phyloP scores from a whole-genome alignment of 2,888 invertebrate genomes.

The Cheilosia soror region DNA sequence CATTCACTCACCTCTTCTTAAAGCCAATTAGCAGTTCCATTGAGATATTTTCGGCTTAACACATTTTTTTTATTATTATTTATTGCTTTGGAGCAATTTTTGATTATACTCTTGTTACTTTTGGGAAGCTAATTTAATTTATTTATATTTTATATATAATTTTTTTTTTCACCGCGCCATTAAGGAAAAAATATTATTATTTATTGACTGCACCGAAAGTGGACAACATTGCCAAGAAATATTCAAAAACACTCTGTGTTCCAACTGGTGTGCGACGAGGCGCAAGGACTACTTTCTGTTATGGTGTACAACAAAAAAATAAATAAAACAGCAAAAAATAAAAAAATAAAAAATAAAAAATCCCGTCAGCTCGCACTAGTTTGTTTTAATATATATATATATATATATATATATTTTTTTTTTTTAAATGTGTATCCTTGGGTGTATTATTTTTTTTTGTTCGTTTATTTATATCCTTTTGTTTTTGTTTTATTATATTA shows the following conservation, averaged over 20 bases:
- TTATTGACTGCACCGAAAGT: not conserved
- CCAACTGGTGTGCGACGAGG: constrained; percentile 35
- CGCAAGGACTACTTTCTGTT: constrained; percentile 40
- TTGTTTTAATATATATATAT: constrained; percentile 15
- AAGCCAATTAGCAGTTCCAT: constrained; percentile 33
- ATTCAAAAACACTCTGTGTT: constrained; percentile 23
- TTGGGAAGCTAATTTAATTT: not conserved
- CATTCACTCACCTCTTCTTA: not conserved
- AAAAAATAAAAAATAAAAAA: not conserved
- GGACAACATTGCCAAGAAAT: constrained; percentile 22
- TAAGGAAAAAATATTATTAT: not conserved
- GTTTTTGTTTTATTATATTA: constrained; percentile 25
- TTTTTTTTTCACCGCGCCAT: constrained; percentile 4
- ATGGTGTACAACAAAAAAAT: constrained; percentile 7
- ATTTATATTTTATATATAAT: not conserved
- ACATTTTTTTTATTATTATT: not conserved
- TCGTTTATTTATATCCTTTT: constrained; percentile 22
- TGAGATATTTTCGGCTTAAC: not conserved
- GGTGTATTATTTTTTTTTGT: constrained; percentile 11
- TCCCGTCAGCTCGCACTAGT: not conserved
- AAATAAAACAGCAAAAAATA: not conserved
- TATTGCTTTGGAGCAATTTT: not conserved
- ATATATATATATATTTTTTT: no score
- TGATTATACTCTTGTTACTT: not conserved
- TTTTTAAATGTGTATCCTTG: not conserved